phyloP scores from a whole-genome alignment of 2,888 invertebrate species.

The Nematopogon swammerdamellus region DNA sequence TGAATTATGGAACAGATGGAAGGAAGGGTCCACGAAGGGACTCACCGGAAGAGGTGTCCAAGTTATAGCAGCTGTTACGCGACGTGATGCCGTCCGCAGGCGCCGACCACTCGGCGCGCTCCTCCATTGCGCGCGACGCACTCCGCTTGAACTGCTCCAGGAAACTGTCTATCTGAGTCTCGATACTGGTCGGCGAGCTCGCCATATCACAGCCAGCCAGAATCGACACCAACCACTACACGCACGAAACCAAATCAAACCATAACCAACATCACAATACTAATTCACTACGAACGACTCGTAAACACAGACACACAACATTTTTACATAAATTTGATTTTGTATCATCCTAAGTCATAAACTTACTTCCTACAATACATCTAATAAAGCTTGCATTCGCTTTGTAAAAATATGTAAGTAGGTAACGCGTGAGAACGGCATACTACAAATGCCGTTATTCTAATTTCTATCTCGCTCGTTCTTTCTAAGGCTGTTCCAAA shows the following conservation, averaged over 20 bases:
- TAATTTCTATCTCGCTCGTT: background rate
- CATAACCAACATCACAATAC: background rate
- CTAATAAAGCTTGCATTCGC: too few relatives aligned
- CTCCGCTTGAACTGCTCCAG: constrained; percentile 78
- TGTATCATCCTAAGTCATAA: too few relatives aligned
- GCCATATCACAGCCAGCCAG: constrained; percentile 60
- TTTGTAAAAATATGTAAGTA: background rate
- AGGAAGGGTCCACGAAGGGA: too few relatives aligned
- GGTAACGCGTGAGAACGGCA: background rate
- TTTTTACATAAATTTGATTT: background rate
- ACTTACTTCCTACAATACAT: too few relatives aligned
- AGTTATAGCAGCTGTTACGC: constrained; percentile 47
- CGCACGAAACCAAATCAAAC: too few relatives aligned
- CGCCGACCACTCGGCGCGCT: constrained; percentile 52
- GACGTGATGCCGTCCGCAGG: constrained; percentile 46
- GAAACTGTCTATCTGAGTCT: constrained; percentile 82
- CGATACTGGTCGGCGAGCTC: constrained; percentile 67
- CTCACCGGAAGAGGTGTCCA: constrained; percentile 43
- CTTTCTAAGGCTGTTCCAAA: constrained; percentile 27
- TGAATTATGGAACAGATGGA: too few relatives aligned
- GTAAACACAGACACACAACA: background rate
- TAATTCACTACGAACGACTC: background rate
- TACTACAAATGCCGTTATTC: background rate
- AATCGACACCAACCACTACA: constrained; percentile 41
- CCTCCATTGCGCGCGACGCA: constrained; percentile 74